These are phyloP conservation scores for Alosa alosa DNA, from an alignment of 2,113 vertebrate species.

Conservation along the genomic window DNA sequence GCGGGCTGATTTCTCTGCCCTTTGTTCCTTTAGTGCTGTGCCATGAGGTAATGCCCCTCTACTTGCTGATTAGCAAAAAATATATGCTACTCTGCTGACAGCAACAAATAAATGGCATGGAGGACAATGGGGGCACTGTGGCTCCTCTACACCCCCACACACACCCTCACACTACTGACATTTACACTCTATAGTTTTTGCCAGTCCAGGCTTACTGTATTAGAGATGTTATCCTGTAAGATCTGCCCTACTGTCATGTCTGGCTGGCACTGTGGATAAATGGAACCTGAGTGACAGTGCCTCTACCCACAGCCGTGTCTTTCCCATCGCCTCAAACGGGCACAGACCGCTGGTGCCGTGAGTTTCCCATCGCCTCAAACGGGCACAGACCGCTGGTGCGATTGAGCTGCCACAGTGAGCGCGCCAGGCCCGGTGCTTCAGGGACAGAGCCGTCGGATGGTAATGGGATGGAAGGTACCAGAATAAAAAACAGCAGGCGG, in stretches of 20 bases:
- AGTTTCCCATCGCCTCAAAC: too few species aligned
- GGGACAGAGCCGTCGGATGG: not conserved
- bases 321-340: not conserved
- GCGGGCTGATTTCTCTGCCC: not conserved
- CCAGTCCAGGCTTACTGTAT: not conserved
- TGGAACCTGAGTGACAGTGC: not conserved
- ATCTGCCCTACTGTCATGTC: not conserved
- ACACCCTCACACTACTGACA: not conserved
- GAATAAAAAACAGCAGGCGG: not conserved
- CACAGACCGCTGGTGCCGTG: too few species aligned
- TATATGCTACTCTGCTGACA: slow-evolving; percentile 28
- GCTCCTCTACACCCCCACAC: not conserved
- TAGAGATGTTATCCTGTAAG: not conserved
- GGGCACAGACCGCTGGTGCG: too few species aligned
- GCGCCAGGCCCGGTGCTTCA: too few species aligned
- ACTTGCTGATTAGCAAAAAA: slow-evolving; percentile 19
- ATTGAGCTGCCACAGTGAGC: too few species aligned
- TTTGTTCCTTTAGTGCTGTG: slow-evolving; percentile 15
- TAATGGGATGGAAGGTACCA: not conserved
- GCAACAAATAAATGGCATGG: not conserved
- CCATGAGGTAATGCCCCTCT: not conserved
- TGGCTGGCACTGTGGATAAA: not conserved
- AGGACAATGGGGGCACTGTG: not conserved
- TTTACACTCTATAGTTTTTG: not conserved
- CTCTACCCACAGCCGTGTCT: not conserved